Base-by-base conservation (phyloP, 2,113 vertebrate genomes). In the Lepidothrix coronata region DNA sequence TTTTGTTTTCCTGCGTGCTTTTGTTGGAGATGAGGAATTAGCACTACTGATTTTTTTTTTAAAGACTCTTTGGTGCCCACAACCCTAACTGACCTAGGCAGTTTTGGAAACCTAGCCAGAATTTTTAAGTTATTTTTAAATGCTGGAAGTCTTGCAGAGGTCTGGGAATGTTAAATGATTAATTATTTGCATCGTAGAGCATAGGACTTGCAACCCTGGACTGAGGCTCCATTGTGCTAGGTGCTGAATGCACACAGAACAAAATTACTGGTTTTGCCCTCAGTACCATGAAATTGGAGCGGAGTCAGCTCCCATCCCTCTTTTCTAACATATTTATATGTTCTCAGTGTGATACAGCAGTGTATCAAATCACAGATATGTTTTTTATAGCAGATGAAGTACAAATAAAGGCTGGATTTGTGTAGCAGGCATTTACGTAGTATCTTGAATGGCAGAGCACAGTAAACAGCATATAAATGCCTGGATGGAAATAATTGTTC, bases 151-250 rank as follows among this genome's bases (percentile, higher is more conserved):
- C 75, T 81, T 71, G 30, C 30, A 71, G 80, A 59, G 83, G 76
- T 93, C 93, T 95, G 89, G 75, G 91, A 92, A 93, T 78, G 93
- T 89, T 78, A 81, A 95, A 86, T 84, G 89, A 91, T 95, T 67
- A 41, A 92, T 91, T 95, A 86, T 92, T 91, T 92, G 57, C 85
- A 54, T 83, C 18, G 3, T 2, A 83, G 79, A 94, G 67, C 55
- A 14, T 46, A 71, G 80, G 80, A 96, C 91, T 76, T 62, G 13
- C 48, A 85, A 62, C 58, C 49, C 49, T 62, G 54, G 71, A 95
- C 92, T 93, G 89, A 94, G 83, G 39, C 57, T 91, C 30, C 65
- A 43, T 96, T 95, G 94, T 96, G 59, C 46, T 76, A 92, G 85
- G 88, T 97, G 72, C 85, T 83, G 86, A 96, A 95, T 92, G 83